Conservation (phyloP, 2,797 vertebrate genomes). For the Knipowitschia caucasica region DNA sequence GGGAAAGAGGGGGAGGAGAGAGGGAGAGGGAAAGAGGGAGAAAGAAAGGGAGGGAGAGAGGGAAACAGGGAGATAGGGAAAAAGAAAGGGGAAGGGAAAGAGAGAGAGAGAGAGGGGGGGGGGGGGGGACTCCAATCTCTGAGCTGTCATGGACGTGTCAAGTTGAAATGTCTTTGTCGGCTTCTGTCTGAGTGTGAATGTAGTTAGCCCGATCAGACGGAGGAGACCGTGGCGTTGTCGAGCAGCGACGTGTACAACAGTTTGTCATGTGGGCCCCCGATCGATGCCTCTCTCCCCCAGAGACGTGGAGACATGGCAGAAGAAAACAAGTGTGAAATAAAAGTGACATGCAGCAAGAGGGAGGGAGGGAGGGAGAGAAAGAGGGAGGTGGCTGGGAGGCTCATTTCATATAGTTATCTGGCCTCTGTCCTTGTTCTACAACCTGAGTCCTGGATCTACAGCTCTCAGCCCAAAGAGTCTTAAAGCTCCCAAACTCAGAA, state of each 20-base stretch:
- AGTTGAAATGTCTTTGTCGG: no score
- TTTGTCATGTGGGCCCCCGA: conserved; percentile 46
- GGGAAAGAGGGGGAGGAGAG: not conserved
- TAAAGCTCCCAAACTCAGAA: no score
- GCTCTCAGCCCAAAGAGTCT: no score
- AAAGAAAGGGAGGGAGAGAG: not conserved
- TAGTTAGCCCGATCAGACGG: conserved; percentile 48
- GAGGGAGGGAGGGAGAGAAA: conserved; percentile 15
- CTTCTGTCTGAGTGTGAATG: conserved; percentile 55
- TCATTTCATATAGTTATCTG: no score
- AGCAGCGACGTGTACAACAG: conserved; percentile 42
- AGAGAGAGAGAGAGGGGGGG: conserved; percentile 8
- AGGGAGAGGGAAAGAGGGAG: conserved; percentile 9
- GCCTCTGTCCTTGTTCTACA: no score
- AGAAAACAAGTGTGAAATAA: conserved; percentile 63
- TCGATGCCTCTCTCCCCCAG: conserved; percentile 47
- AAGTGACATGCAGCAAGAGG: conserved; percentile 48
- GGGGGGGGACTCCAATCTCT: conserved; percentile 38
- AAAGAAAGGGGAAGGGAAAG: not conserved
- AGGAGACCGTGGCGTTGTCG: conserved; percentile 28
- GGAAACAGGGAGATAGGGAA: conserved; percentile 10
- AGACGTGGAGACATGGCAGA: conserved; percentile 55
- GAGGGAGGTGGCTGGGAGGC: not conserved
- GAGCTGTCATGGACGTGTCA: conserved; percentile 54
- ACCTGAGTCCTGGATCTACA: no score